These are phyloP conservation scores for Hydropsyche betteni DNA, from an alignment of 2,888 invertebrate species.

Conservation along the genomic window DNA sequence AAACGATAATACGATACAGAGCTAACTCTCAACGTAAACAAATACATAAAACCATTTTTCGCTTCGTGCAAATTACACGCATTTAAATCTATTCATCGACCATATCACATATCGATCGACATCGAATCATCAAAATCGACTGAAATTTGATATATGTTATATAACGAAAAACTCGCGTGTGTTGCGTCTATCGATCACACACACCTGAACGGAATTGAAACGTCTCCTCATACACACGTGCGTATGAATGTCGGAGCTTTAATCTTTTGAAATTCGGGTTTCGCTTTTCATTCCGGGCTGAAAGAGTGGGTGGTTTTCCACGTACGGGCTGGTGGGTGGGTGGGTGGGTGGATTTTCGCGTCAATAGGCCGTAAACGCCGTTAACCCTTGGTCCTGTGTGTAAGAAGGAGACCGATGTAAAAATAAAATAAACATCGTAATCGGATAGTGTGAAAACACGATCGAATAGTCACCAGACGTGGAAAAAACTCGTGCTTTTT, in stretches of 20 bases:
- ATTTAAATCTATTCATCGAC: too few relatives aligned
- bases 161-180: too few relatives aligned
- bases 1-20: too few relatives aligned
- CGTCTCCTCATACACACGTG: not conserved
- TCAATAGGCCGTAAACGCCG: slow-evolving; percentile 23
- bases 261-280: slow-evolving; percentile 25
- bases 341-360: not conserved
- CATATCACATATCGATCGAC: too few relatives aligned
- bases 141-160: too few relatives aligned
- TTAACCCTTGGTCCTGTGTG: not conserved
- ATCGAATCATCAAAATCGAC: too few relatives aligned
- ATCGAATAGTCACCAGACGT: too few relatives aligned
- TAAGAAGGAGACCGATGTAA: not conserved
- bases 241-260: slow-evolving; percentile 19
- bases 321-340: not conserved
- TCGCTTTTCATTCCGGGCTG: not conserved
- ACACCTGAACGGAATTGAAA: slow-evolving; percentile 20
- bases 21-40: too few relatives aligned
- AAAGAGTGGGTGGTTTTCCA: not conserved
- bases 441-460: slow-evolving; percentile 12
- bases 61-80: too few relatives aligned
- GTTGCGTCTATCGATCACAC: slow-evolving; percentile 20
- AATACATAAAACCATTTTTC: too few relatives aligned
- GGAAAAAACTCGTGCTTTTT: too few relatives aligned
- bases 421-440: slow-evolving; percentile 4